These are phyloP conservation scores for Phylloscopus whistleri DNA, from an alignment of 2,113 vertebrate genomes.

Conservation along the genomic window DNA sequence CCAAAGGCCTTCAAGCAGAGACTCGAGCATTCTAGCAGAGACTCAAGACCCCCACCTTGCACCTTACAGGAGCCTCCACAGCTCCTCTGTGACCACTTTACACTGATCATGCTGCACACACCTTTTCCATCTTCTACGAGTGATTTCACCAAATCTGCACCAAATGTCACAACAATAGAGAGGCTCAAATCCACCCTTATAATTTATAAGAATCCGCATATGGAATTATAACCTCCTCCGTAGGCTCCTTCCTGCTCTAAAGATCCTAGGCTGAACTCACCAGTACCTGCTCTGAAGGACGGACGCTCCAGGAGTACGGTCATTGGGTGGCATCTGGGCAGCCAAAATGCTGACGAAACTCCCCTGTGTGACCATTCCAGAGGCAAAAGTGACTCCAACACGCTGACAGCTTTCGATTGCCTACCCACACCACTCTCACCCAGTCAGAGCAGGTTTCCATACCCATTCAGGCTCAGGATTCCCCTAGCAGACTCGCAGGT, in stretches of 20 bases:
- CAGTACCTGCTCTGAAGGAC: too few relatives aligned
- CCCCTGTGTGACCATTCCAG: not conserved
- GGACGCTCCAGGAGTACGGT: too few relatives aligned
- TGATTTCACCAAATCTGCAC: not conserved
- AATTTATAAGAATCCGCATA: not conserved
- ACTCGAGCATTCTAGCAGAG: too few relatives aligned
- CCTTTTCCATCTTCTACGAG: not conserved
- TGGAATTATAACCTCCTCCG: not conserved
- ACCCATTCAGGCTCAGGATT: too few relatives aligned
- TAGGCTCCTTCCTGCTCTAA: not conserved
- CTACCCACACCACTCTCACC: too few relatives aligned
- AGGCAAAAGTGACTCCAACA: fast-evolving
- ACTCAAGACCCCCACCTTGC: too few relatives aligned
- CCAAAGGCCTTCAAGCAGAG: too few relatives aligned
- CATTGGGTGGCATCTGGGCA: too few relatives aligned
- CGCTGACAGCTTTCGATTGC: too few relatives aligned
- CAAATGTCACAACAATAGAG: not conserved
- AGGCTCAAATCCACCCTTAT: not conserved
- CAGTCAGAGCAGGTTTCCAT: too few relatives aligned
- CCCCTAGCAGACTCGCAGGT: too few relatives aligned
- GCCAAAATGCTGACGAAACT: not conserved
- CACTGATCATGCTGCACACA: not conserved
- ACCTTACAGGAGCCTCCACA: too few relatives aligned
- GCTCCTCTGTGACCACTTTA: not conserved
- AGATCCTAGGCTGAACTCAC: not conserved